These are phyloP conservation scores for Trematomus loennbergii DNA, from an alignment of 2,113 vertebrate genomes.

Conservation along the genomic window DNA sequence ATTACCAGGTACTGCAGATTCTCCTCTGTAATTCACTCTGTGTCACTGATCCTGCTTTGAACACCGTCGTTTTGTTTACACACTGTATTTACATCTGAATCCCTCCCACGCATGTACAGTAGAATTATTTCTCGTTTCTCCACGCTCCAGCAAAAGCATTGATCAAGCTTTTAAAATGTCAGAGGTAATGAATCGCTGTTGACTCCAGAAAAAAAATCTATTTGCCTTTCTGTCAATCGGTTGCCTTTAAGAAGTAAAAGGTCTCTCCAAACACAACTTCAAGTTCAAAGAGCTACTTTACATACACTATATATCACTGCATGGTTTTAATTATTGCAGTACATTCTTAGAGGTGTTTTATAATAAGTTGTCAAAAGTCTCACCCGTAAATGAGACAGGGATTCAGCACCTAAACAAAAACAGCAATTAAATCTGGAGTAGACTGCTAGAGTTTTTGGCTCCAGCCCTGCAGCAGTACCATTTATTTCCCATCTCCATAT, in stretches of 20 bases:
- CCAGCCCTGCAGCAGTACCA: constrained; percentile 21
- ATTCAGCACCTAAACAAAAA: constrained; percentile 12
- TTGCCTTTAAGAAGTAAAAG: neutral
- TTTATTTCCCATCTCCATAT: constrained; percentile 55
- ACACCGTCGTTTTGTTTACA: constrained; percentile 35
- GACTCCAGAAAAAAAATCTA: constrained; percentile 18
- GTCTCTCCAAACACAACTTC: neutral
- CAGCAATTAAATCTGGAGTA: neutral
- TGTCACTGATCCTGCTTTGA: constrained; percentile 13
- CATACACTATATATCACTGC: neutral
- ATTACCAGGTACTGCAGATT: constrained; percentile 12
- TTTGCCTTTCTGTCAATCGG: constrained; percentile 7
- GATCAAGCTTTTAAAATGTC: constrained; percentile 57
- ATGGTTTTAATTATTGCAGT: neutral
- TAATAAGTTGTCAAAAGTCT: neutral
- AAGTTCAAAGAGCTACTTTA: neutral
- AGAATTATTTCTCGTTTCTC: constrained; percentile 19
- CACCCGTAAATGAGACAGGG: neutral
- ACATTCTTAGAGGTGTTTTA: neutral
- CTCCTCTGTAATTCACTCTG: neutral
- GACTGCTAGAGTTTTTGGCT: constrained; percentile 20
- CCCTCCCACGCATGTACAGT: constrained; percentile 33
- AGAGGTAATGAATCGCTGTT: constrained; percentile 39
- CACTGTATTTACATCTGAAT: constrained; percentile 24
- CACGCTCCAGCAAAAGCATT: constrained; percentile 10